Evolutionary conservation across 1,140 invertebrate species (phyloP).

Genomic region (Ylistrum balloti): DNA sequence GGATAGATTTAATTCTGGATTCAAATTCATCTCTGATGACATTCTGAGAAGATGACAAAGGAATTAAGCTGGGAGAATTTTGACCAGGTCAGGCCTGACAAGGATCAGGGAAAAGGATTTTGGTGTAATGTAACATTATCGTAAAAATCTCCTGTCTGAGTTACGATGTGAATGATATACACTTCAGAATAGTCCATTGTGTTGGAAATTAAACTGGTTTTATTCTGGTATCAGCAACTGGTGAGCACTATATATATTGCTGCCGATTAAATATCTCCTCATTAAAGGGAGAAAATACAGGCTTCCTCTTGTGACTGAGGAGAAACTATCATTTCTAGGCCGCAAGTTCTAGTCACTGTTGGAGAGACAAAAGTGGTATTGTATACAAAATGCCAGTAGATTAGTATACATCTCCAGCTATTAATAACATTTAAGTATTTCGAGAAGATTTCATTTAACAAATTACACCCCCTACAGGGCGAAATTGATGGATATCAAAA

Average conservation of each 20-base stretch:
- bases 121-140: not conserved
- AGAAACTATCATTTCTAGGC: not conserved
- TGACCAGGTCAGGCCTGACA: not conserved
- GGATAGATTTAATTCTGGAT: constrained; percentile 9
- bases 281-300: not conserved
- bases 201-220: constrained; percentile 1
- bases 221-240: not conserved
- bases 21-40: not conserved
- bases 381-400: not conserved
- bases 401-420: not conserved
- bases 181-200: not conserved
- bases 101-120: not conserved
- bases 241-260: not conserved
- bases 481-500: constrained; percentile 12
- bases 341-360: not conserved
- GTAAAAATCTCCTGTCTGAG: not conserved
- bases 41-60: not conserved
- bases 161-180: not conserved
- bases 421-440: constrained; percentile 36
- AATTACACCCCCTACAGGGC: constrained; percentile 20
- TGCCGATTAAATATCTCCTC: not conserved
- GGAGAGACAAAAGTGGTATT: not conserved
- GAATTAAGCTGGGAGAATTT: not conserved
- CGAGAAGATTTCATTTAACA: constrained; percentile 23
- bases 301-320: not conserved